Percentiles rank a stretch among this genome's conserved stretches.
These are phyloP conservation scores for Nothura maculosa DNA, from an alignment of 2,797 vertebrate genomes.

Conservation along the genomic window DNA sequence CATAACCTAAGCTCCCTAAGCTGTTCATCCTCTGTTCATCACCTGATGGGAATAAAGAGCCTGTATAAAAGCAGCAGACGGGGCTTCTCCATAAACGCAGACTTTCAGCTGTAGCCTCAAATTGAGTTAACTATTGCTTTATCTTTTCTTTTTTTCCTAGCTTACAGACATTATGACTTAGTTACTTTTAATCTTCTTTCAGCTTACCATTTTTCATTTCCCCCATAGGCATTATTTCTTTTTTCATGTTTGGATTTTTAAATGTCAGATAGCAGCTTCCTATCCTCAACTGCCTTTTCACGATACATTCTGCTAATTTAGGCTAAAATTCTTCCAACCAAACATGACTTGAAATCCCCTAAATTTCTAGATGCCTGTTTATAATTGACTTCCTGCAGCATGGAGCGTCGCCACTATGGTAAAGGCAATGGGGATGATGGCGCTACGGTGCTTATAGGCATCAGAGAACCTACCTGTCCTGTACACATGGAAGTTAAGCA, in stretches of 20 bases:
- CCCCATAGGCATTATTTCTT: background rate
- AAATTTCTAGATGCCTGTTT: background rate
- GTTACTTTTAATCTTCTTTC: constrained; percentile 3
- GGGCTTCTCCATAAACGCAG: background rate
- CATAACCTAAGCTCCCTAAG: constrained; percentile 24
- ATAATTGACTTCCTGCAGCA: background rate
- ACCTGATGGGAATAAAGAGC: constrained; percentile 12
- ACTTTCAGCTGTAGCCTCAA: constrained; percentile 4
- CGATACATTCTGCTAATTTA: background rate
- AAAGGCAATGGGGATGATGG: background rate
- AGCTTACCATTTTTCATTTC: background rate
- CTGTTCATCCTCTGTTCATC: background rate
- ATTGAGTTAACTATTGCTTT: background rate
- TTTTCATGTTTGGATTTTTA: background rate
- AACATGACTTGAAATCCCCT: background rate
- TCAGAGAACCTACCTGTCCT: background rate
- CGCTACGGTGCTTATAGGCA: background rate
- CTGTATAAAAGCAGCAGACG: background rate
- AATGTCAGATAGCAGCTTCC: background rate
- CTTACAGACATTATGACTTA: background rate
- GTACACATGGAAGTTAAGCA: background rate
- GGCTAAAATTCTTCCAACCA: background rate
- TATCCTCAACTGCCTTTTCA: background rate
- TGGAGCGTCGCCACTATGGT: background rate
- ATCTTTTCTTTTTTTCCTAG: constrained; percentile 10